Conservation (phyloP, 23 tunicate species). For the Styela clava region DNA sequence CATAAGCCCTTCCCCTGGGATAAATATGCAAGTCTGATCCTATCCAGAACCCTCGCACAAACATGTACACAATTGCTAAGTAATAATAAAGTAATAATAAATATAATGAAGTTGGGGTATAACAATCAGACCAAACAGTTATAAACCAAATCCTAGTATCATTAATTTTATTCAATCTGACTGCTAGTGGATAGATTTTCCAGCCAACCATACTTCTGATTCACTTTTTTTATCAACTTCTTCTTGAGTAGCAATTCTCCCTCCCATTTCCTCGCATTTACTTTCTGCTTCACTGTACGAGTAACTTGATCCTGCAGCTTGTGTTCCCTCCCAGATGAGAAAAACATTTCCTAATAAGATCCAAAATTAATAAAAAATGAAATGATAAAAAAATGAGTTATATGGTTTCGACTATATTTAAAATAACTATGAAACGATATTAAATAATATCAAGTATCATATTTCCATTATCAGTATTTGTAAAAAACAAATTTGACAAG, state of each 20-base stretch:
- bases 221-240: constrained; percentile 27
- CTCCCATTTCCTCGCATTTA: constrained; percentile 44
- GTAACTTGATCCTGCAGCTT: constrained; percentile 68
- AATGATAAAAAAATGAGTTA: background rate
- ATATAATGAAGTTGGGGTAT: too few relatives aligned
- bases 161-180: too few relatives aligned
- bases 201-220: constrained; percentile 34
- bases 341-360: constrained; percentile 49
- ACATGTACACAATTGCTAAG: too few relatives aligned
- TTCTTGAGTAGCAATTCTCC: constrained; percentile 42
- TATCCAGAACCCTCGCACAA: too few relatives aligned
- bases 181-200: too few relatives aligned
- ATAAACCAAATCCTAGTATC: too few relatives aligned
- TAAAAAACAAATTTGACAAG: too few relatives aligned
- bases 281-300: constrained; percentile 47
- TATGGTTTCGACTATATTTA: too few relatives aligned
- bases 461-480: background rate
- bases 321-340: constrained; percentile 66
- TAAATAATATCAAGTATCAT: background rate
- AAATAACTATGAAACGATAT: background rate
- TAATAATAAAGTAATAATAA: too few relatives aligned
- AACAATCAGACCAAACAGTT: too few relatives aligned
- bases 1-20: too few relatives aligned
- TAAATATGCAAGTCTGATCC: too few relatives aligned
- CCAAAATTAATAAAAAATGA: background rate